A percentile compares a stretch with the other conserved stretches of the same genome.
These are phyloP conservation scores for Mormoops blainvillei DNA, from an alignment of 2,113 vertebrate species.

Conservation along the genomic window DNA sequence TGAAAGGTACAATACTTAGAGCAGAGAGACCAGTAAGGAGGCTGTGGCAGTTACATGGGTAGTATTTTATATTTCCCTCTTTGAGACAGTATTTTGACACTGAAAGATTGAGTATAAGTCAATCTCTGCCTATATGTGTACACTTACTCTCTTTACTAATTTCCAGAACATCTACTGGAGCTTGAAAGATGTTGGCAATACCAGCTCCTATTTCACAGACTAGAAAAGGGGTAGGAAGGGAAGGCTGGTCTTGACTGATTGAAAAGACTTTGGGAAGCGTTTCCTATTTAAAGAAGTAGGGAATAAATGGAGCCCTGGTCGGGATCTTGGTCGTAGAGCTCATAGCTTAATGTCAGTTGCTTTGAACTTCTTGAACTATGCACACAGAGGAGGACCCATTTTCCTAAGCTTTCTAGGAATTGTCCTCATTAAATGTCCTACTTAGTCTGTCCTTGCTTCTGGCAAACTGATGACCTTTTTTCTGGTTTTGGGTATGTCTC, in stretches of 20 bases:
- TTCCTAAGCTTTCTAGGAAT: conserved; percentile 31
- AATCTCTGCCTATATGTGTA: not conserved
- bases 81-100: conserved; percentile 8
- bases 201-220: not conserved
- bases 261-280: not conserved
- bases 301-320: not conserved
- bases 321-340: not conserved
- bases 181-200: conserved; percentile 5
- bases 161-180: not conserved
- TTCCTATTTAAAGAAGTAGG: not conserved
- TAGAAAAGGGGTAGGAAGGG: not conserved
- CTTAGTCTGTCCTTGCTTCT: not conserved
- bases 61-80: conserved; percentile 17
- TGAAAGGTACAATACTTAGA: not conserved
- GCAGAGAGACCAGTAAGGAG: not conserved
- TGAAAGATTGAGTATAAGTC: not conserved
- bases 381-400: not conserved
- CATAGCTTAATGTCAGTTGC: not conserved
- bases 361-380: conserved; percentile 17
- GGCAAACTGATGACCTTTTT: not conserved
- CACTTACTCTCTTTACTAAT: conserved; percentile 25
- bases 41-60: not conserved
- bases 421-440: not conserved
- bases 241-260: not conserved
- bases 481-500: not conserved